A percentile compares a stretch with the other conserved stretches of the same genome.
Conservation (phyloP, 2,797 vertebrate species). For the Sebastes kiyomatsui region DNA sequence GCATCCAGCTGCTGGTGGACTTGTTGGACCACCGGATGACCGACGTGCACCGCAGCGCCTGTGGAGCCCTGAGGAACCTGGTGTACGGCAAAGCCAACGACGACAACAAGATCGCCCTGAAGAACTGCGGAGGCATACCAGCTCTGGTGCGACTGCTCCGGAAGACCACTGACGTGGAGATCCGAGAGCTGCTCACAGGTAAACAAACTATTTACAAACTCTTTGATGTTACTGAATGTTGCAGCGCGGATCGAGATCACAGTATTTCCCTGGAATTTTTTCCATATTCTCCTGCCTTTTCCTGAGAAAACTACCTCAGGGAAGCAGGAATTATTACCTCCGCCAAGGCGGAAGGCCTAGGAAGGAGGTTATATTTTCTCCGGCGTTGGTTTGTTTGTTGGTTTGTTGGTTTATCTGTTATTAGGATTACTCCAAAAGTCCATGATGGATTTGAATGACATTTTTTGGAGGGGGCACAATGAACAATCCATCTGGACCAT, state of each 20-base stretch:
- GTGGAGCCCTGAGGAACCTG: conserved; percentile 94
- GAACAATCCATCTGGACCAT: no score
- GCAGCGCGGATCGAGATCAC: background rate
- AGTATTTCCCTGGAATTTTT: background rate
- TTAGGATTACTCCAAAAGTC: no score
- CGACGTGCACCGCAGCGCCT: conserved; percentile 97
- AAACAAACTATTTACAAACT: background rate
- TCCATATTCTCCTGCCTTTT: background rate
- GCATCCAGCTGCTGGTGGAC: conserved; percentile 97
- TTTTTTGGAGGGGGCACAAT: no score
- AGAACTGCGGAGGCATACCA: conserved; percentile 97
- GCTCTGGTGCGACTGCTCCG: conserved; percentile 95
- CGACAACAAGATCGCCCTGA: conserved; percentile 98
- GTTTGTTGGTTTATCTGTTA: no score
- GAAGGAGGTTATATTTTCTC: no score
- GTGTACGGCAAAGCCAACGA: conserved; percentile 98
- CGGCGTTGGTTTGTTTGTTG: no score
- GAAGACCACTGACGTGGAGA: conserved; percentile 96
- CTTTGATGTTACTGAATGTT: background rate
- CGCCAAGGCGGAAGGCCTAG: no score
- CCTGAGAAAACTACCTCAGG: background rate
- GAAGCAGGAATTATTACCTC: background rate
- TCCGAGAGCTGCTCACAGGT: conserved; percentile 98
- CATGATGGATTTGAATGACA: no score
- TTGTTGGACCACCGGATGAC: conserved; percentile 96